A percentile compares a stretch with the other conserved stretches of the same genome.
These are phyloP conservation scores for Ameiurus melas DNA, from an alignment of 2,113 vertebrate species.

Conservation along the genomic window DNA sequence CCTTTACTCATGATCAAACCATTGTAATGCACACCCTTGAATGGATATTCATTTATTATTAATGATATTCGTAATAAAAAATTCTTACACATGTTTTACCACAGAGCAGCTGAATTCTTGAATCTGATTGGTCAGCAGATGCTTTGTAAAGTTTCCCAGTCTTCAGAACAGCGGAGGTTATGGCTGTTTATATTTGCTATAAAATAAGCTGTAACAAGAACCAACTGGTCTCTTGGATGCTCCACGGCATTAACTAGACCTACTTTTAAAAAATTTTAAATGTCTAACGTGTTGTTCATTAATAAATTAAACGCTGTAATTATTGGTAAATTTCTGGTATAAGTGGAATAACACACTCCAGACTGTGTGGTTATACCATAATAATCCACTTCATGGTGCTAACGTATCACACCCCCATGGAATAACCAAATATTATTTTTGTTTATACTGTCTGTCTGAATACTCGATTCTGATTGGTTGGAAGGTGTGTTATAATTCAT, in stretches of 20 bases:
- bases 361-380: no score
- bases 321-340: background rate
- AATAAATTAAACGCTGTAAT: background rate
- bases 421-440: background rate
- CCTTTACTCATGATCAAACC: background rate
- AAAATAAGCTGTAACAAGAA: background rate
- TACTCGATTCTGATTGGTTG: no score
- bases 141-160: background rate
- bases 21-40: background rate
- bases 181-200: background rate
- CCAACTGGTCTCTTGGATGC: background rate
- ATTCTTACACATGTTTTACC: no score
- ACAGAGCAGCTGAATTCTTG: background rate
- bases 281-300: background rate
- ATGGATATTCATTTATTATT: background rate
- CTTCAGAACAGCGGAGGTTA: background rate
- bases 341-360: background rate
- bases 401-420: background rate
- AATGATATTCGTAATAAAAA: background rate
- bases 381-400: background rate
- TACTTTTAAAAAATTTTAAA: background rate
- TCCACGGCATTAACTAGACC: background rate
- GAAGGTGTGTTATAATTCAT: no score
- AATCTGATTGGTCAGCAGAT: background rate
- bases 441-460: no score